Percentiles rank a stretch among this genome's conserved stretches.
phyloP scores from a whole-genome alignment of 2,113 vertebrate genomes.

The Cynocephalus volans region DNA sequence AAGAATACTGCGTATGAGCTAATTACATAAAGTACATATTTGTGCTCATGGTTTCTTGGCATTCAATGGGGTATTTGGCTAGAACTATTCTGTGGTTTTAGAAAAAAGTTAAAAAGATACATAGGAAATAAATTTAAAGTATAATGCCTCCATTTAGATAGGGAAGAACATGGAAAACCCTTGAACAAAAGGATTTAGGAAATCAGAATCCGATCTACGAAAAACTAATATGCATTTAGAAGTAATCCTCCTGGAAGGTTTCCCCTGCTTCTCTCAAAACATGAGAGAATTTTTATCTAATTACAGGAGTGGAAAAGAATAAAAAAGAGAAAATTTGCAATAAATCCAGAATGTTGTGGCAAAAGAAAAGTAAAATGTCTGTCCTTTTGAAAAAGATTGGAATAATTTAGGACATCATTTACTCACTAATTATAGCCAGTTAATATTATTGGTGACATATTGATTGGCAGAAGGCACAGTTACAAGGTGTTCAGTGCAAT shows the following conservation, averaged over 20 bases:
- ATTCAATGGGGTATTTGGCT: neutral
- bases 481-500: conserved; percentile 48
- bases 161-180: neutral
- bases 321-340: conserved; percentile 27
- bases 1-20: conserved; percentile 26
- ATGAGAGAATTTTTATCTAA: neutral
- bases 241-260: neutral
- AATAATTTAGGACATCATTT: conserved; percentile 48
- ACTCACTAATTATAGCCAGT: conserved; percentile 22
- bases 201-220: neutral
- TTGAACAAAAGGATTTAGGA: conserved; percentile 34
- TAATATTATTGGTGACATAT: conserved; percentile 55
- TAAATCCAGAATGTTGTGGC: neutral
- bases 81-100: conserved; percentile 60
- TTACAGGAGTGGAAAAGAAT: neutral
- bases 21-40: conserved; percentile 60
- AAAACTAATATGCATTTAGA: conserved; percentile 35
- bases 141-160: conserved; percentile 50
- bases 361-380: conserved; percentile 55
- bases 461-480: conserved; percentile 64
- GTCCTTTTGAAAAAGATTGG: conserved; percentile 6
- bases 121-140: conserved; percentile 31
- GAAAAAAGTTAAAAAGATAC: conserved; percentile 8
- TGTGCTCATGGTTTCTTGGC: conserved; percentile 38
- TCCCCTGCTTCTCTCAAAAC: neutral